Evolutionary conservation across 2,797 vertebrate species (phyloP).

Genomic region (Fringilla coelebs): DNA sequence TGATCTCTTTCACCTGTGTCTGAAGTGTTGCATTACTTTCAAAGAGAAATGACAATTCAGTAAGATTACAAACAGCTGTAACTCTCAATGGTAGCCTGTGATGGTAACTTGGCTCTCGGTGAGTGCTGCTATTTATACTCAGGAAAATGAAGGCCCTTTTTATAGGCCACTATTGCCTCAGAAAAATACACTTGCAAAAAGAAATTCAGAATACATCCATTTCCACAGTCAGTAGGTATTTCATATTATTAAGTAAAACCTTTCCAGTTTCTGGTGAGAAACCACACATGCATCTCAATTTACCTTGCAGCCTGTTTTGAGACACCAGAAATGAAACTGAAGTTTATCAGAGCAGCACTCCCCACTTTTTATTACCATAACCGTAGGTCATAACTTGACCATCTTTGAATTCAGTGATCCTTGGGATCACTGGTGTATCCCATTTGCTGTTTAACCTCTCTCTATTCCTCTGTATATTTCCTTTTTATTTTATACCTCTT

Average conservation of each 20-base stretch:
- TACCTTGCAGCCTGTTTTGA: neutral
- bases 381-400: neutral
- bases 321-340: neutral
- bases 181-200: neutral
- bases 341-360: neutral
- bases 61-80: neutral
- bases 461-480: neutral
- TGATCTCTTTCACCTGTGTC: neutral
- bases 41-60: neutral
- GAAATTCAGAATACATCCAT: neutral
- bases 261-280: neutral
- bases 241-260: neutral
- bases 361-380: neutral
- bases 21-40: neutral
- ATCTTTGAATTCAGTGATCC: neutral
- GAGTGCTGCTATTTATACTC: neutral
- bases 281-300: neutral
- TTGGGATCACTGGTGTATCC: neutral
- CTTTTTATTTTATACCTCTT: neutral
- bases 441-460: neutral
- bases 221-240: neutral
- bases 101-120: neutral
- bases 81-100: neutral
- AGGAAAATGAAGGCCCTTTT: neutral
- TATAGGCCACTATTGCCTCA: neutral